Evolutionary conservation across 2,888 invertebrate species (phyloP), one percentile per base, ranked within the genome.

Genomic region (Parnassius smintheus): DNA sequence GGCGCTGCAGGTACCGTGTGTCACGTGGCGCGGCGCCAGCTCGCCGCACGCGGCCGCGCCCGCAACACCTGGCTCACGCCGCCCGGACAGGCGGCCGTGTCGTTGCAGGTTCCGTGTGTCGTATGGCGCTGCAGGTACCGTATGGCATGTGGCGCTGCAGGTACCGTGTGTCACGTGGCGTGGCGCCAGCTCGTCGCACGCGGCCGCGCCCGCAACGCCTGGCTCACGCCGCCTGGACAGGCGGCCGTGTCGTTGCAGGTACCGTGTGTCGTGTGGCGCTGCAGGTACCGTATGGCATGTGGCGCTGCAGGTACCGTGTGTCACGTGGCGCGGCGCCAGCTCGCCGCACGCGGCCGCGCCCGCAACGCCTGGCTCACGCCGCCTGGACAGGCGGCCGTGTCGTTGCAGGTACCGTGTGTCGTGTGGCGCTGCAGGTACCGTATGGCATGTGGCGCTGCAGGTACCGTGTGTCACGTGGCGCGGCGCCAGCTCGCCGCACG

Each of bases 61-160:
- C 1, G 18, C 0, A 18, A 18, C 18, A 1, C 18, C 18, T 18
- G 18, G 18, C 18, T 18, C 18, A 18, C 18, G 18, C 18, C 18
- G 18, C 18, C 18, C 18, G 18, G 18, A 18, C 18, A 46, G 46
- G 9, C 11, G 11, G 46, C 46, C n/a, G 46, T 48, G 46, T 48
- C 46, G 46, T 13, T 48, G 46, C 46, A n/a, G n/a, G 46, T 48
- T 4, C 13, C n/a, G n/a, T n/a, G n/a, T n/a, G n/a, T n/a, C n/a
- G n/a, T n/a, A n/a, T n/a, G n/a, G n/a, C 46, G 46, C 46, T 48
- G 46, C 46, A n/a, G n/a, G 46, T 48, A n/a, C 13, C n/a, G n/a
- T n/a, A n/a, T n/a, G n/a, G n/a, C n/a, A n/a, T n/a, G 97, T 98
- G 81, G 96, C 98, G 0, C 73, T 98, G 54, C 98, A 98, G 90